A percentile compares a stretch with the other conserved stretches of the same genome.
phyloP scores from a whole-genome alignment of 2,888 invertebrate genomes.

The Nesidiocoris tenuis region DNA sequence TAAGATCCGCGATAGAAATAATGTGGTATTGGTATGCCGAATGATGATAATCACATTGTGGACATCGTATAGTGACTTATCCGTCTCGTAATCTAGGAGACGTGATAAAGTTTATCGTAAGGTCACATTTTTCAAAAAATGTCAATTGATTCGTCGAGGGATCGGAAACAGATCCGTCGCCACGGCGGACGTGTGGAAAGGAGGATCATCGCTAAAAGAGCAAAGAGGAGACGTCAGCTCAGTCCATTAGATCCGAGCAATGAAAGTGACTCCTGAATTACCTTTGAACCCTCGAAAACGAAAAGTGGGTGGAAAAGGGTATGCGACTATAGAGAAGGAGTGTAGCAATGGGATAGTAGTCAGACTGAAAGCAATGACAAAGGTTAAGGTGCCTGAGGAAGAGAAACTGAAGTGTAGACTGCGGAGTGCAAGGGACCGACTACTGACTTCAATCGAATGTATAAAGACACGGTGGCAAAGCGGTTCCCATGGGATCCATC shows the following conservation, averaged over 20 bases:
- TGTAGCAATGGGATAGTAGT: not conserved
- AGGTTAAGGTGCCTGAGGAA: not conserved
- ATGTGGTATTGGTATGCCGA: too few relatives aligned
- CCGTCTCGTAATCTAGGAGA: too few relatives aligned
- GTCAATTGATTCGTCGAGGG: too few relatives aligned
- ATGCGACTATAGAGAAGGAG: not conserved
- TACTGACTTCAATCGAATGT: not conserved
- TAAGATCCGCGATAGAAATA: too few relatives aligned
- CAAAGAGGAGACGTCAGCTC: not conserved
- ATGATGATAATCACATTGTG: too few relatives aligned
- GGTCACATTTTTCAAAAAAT: too few relatives aligned
- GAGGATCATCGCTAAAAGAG: not conserved
- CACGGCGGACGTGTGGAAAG: too few relatives aligned
- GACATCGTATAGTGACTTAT: too few relatives aligned
- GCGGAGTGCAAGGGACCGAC: too few relatives aligned
- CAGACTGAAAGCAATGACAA: not conserved
- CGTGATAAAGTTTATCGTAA: too few relatives aligned
- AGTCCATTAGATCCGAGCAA: constrained; percentile 25
- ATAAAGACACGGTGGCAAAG: not conserved
- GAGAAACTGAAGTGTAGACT: too few relatives aligned
- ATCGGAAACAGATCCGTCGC: too few relatives aligned
- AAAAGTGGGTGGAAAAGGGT: not conserved
- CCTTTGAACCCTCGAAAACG: constrained; percentile 20
- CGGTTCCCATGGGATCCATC: not conserved
- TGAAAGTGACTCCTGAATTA: constrained; percentile 27